Evolutionary conservation across 2,113 vertebrate genomes (phyloP), one percentile per base, ranked within the genome.

Genomic region (Sitta europaea): DNA sequence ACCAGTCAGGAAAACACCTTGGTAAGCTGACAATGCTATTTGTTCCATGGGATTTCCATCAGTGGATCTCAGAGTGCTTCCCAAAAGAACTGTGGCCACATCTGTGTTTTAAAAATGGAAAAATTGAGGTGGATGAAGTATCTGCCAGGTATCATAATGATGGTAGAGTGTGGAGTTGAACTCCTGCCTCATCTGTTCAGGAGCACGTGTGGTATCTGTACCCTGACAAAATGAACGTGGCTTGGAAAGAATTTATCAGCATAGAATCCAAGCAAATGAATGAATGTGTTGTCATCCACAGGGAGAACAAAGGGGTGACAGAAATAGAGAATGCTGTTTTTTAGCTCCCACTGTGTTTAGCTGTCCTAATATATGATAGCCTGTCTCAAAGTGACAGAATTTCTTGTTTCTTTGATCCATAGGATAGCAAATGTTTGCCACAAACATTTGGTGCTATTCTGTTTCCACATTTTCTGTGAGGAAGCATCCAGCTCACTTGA

Each of bases 181-280:
- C 31, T 63, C 6, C 0, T 38, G 3, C 29, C 57, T 70, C 0
- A 0, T 38, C 36, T 63, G 25, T 57, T 81, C 29, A 62, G 81
- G 40, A 82, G 42, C 17, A 31, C 11, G 5, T 0, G 0, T 38
- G n/a, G 31, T 24, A 5, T 65, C 59, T 20, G 40, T 36, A 50
- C 50, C 70, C n/a, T 86, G 65, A 62, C 3, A 63, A 63, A 77
- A 67, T 45, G 8, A 43, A 38, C 25, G 43, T 72, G 62, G 25
- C 50, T 85, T 92, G 54, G 45, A 51, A 93, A 61, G 16, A 27
- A 54, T 62, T 79, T 11, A 35, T 51, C 55, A 35, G 50, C 4
- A 1, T 14, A 43, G 33, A 76, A 82, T 76, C 54, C 35, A 48
- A 75, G 47, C 5, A 78, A 88, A 75, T 51, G 38, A 70, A 80